Evolutionary conservation across 2,888 invertebrate genomes (phyloP).

Genomic region (Elaeidobius kamerunicus): DNA sequence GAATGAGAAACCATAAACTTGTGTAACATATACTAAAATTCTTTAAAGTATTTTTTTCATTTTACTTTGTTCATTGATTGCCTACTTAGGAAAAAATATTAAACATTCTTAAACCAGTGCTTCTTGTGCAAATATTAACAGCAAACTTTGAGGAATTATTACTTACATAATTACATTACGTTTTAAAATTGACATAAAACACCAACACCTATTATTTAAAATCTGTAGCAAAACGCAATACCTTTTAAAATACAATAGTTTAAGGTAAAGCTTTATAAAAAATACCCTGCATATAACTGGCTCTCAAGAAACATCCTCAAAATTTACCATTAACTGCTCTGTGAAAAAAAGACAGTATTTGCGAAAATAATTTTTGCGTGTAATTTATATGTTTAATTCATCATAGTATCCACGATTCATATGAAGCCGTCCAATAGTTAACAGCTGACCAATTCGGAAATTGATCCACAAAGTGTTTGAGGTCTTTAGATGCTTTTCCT

Average conservation of each 20-base stretch:
- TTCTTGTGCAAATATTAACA: not conserved
- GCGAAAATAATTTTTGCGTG: not conserved
- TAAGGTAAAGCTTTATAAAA: not conserved
- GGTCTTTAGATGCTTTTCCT: constrained; percentile 52
- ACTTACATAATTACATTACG: too few relatives aligned
- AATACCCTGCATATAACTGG: too few relatives aligned
- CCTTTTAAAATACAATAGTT: not conserved
- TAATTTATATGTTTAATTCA: too few relatives aligned
- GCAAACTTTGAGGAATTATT: too few relatives aligned
- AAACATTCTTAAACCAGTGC: not conserved
- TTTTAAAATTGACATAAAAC: too few relatives aligned
- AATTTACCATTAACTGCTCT: not conserved
- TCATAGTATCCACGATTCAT: constrained; percentile 57
- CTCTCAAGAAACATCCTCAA: not conserved
- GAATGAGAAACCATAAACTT: too few relatives aligned
- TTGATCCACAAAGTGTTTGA: constrained; percentile 55
- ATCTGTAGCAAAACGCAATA: too few relatives aligned
- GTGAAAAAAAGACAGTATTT: not conserved
- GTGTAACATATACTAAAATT: too few relatives aligned
- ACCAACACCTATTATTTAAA: too few relatives aligned
- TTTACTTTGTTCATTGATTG: too few relatives aligned
- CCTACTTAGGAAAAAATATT: too few relatives aligned
- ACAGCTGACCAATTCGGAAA: constrained; percentile 65
- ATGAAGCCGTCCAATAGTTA: constrained; percentile 68
- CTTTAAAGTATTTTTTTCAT: too few relatives aligned